phyloP scores from a whole-genome alignment of 2,888 invertebrate species.

The Phyllotreta striolata region DNA sequence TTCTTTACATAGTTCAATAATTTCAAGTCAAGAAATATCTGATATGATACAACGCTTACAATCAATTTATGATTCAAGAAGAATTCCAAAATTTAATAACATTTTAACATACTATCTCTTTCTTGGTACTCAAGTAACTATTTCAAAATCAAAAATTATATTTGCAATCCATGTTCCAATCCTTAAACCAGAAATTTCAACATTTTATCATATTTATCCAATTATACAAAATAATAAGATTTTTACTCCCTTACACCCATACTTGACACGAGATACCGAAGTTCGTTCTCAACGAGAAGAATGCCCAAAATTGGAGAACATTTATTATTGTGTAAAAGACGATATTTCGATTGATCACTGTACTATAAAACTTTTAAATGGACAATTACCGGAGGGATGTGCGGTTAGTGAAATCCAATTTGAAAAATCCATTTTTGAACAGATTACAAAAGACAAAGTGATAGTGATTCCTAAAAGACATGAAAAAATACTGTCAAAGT shows the following conservation, averaged over 20 bases:
- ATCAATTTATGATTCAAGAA: neutral
- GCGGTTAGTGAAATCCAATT: neutral
- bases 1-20: constrained; percentile 36
- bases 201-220: no score
- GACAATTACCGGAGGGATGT: neutral
- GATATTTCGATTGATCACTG: neutral
- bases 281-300: constrained; percentile 1
- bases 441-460: constrained; percentile 3
- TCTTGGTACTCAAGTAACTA: no score
- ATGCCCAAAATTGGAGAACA: neutral
- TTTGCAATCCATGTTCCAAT: no score
- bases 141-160: no score
- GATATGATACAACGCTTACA: constrained; percentile 20
- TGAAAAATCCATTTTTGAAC: neutral
- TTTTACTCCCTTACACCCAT: neutral
- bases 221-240: no score
- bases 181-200: no score
- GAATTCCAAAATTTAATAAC: constrained; percentile 22
- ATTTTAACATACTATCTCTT: neutral
- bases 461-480: neutral
- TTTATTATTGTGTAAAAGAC: neutral
- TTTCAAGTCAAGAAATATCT: constrained; percentile 30
- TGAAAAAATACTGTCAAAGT: neutral
- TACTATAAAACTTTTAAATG: neutral
- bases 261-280: neutral